Conservation (phyloP, 2,888 invertebrate genomes). For the Idaea aversata region DNA sequence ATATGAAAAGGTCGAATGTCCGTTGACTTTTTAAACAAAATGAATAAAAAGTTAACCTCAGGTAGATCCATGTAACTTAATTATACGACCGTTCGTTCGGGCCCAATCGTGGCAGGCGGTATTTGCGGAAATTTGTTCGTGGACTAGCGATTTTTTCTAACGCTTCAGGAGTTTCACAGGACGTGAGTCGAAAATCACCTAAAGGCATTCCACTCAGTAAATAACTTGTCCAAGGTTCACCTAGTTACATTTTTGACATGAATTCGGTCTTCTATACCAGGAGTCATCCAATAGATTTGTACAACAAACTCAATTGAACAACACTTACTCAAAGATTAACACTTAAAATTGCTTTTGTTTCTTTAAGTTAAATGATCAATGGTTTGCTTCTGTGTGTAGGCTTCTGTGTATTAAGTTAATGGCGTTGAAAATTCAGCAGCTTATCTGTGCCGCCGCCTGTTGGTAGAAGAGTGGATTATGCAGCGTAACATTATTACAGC, state of each 20-base stretch:
- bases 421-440: slow-evolving; percentile 61
- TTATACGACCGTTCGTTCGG: slow-evolving; percentile 50
- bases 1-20: slow-evolving; percentile 22
- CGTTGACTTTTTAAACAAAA: slow-evolving; percentile 32
- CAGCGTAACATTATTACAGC: slow-evolving; percentile 47
- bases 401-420: slow-evolving; percentile 44
- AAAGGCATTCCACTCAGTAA: slow-evolving; percentile 33
- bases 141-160: slow-evolving; percentile 57
- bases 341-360: too few species aligned
- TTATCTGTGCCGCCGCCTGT: slow-evolving; percentile 38
- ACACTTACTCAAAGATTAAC: too few species aligned
- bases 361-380: too few species aligned
- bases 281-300: not conserved
- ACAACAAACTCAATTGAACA: slow-evolving; percentile 11
- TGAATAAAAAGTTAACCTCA: slow-evolving; percentile 44
- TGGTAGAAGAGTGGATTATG: slow-evolving; percentile 54
- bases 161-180: slow-evolving; percentile 37
- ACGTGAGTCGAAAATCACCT: slow-evolving; percentile 56
- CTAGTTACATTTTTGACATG: slow-evolving; percentile 18
- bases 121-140: slow-evolving; percentile 59
- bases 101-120: slow-evolving; percentile 50
- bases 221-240: slow-evolving; percentile 35
- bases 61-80: slow-evolving; percentile 59
- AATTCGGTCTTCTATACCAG: too few species aligned
- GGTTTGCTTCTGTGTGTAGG: not conserved